Evolutionary conservation across 2,113 vertebrate genomes (phyloP).

Genomic region (Sterrhoptilus dennistouni): DNA sequence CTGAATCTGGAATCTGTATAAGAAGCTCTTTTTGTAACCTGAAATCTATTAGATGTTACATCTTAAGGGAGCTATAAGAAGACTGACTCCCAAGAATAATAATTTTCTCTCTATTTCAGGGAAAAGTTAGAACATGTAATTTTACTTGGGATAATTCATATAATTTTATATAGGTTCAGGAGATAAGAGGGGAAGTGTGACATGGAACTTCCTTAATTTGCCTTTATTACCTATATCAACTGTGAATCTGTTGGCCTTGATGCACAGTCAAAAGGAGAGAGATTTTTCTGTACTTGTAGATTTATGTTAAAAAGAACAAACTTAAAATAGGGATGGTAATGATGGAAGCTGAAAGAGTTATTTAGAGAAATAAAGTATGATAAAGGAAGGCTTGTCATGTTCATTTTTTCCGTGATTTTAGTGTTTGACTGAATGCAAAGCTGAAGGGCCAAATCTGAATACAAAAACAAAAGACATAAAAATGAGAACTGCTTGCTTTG

Average conservation of each 20-base stretch:
- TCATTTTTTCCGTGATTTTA: background rate
- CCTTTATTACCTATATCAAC: background rate
- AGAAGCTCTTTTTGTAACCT: background rate
- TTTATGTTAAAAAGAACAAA: background rate
- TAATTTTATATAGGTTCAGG: background rate
- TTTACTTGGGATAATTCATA: background rate
- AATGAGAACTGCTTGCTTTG: background rate
- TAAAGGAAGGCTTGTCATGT: background rate
- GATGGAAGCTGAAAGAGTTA: background rate
- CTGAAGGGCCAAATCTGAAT: background rate
- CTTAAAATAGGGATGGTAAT: background rate
- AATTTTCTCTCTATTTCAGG: constrained; percentile 6
- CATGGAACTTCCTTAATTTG: constrained; percentile 6
- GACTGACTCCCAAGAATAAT: background rate
- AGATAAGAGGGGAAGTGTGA: background rate
- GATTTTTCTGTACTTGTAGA: background rate
- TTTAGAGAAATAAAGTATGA: background rate
- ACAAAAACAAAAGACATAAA: background rate
- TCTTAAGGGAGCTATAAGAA: background rate
- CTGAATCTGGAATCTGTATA: background rate
- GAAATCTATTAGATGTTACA: background rate
- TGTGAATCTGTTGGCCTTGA: background rate
- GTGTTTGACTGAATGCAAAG: background rate
- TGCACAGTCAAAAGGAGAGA: background rate
- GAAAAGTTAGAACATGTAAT: background rate